Base-by-base conservation (phyloP, 2,888 invertebrate species). In the Psylliodes chrysocephalus region DNA sequence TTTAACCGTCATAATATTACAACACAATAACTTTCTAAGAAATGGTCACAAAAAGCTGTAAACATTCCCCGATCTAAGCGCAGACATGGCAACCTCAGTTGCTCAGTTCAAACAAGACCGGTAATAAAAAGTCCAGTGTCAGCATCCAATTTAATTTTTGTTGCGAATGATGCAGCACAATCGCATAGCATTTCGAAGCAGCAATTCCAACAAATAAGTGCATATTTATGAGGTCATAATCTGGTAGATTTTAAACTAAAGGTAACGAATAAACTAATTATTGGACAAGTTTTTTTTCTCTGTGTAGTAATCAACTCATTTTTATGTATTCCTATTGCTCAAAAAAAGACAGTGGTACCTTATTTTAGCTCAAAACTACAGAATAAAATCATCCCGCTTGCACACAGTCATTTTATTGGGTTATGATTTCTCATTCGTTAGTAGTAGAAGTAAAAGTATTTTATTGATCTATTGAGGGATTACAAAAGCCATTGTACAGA, bases 91-190 rank as follows among this genome's bases (percentile, higher is more conserved):
- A 22, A 22, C 22, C 22, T 22, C 22, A 19, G 44, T 44, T 44
- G 3, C 22, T 22, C 22, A 19, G 44, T 44, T 44, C 44, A n/a
- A 44, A 44, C 40, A 17, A 4, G 12, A 40, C 17, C 1, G 12
- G 14, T 40, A 40, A n/a, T 12, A 40, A 44, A 44, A 44, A 44
- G 5, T 44, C n/a, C 18, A 18, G 15, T 17, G 44, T 44, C 44
- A 44, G 44, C 44, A 44, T 44, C 44, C 17, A 44, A 44, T 44
- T 44, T 44, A 44, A 44, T 44, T 44, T 44, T 44, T 44, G 44
- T 44, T 44, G 17, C 17, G 44, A 18, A 44, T 44, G 44, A 7
- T 19, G 44, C 44, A 6, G 44, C 44, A 44, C 44, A 15, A 44
- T 44, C 44, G 44, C 15, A 44, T 44, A 15, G 44, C 18, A 44